These are phyloP conservation scores for Natator depressus DNA, from an alignment of 2,113 vertebrate genomes.

Conservation along the genomic window DNA sequence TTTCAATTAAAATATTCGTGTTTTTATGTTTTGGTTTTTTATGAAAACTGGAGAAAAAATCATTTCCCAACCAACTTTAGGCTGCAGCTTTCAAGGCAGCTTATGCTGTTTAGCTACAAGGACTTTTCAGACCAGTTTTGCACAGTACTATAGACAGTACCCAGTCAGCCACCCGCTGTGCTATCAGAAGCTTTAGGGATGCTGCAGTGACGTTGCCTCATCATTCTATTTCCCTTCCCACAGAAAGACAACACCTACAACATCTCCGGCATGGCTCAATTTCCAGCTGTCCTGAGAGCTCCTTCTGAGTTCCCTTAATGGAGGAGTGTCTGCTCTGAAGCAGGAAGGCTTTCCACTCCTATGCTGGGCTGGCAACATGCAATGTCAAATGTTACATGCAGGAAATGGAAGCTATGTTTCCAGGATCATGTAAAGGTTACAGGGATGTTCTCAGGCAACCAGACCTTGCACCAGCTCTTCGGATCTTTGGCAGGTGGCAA, in stretches of 20 bases:
- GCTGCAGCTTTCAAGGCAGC: accelerated
- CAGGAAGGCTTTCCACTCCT: background rate
- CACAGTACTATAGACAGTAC: background rate
- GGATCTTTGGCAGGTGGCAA: background rate
- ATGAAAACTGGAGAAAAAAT: background rate
- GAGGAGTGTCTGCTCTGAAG: slow-evolving; percentile 41
- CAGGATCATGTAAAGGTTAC: slow-evolving; percentile 21
- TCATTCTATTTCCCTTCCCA: background rate
- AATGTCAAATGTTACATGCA: background rate
- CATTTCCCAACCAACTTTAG: accelerated
- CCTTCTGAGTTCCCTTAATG: background rate
- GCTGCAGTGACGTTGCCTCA: accelerated
- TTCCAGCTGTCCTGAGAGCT: background rate
- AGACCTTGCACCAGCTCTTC: background rate
- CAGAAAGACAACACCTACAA: background rate
- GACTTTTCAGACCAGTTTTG: background rate
- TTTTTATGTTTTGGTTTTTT: background rate
- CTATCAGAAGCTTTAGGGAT: background rate
- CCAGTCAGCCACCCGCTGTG: background rate
- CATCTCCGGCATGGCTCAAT: accelerated
- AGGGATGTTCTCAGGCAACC: background rate
- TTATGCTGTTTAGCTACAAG: background rate
- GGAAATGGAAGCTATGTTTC: slow-evolving; percentile 10
- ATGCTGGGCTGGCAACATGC: background rate
- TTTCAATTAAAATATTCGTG: background rate